Conservation (phyloP, 1,140 invertebrate genomes). For the Hyphantria cunea region DNA sequence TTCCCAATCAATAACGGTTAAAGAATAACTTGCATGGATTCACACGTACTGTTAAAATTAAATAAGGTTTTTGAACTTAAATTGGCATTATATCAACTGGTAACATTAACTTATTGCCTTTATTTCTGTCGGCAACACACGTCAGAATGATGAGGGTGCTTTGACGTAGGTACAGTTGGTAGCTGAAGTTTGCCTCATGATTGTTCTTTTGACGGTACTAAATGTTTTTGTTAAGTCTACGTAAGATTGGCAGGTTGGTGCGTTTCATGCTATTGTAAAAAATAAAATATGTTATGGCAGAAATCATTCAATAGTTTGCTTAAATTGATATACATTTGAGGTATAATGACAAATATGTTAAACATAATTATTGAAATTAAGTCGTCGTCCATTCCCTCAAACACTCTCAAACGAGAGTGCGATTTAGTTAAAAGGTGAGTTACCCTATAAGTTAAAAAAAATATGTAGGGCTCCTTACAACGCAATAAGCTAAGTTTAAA, state of each 20-base stretch:
- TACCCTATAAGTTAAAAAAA: no score
- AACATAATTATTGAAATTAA: no score
- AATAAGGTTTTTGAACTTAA: background rate
- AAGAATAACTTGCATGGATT: no score
- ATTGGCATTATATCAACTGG: slow-evolving; percentile 10
- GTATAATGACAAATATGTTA: no score
- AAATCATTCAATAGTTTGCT: background rate
- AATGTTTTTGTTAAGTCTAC: background rate
- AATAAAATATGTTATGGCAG: background rate
- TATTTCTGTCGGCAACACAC: slow-evolving; percentile 19
- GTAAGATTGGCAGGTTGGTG: background rate
- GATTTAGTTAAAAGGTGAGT: no score
- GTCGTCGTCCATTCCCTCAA: no score
- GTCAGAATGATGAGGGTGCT: slow-evolving; percentile 17
- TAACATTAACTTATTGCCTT: slow-evolving; percentile 7
- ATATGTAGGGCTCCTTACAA: background rate
- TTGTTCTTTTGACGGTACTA: slow-evolving; percentile 3
- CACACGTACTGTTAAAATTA: no score
- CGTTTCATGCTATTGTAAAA: background rate
- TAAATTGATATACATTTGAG: no score
- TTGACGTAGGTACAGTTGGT: slow-evolving; percentile 9
- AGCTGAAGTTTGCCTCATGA: slow-evolving; percentile 11
- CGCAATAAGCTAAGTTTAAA: background rate
- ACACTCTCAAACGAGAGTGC: no score
- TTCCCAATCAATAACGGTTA: no score